Conservation (phyloP, 2,113 vertebrate genomes). For the Machaerirhynchus nigripectus region DNA sequence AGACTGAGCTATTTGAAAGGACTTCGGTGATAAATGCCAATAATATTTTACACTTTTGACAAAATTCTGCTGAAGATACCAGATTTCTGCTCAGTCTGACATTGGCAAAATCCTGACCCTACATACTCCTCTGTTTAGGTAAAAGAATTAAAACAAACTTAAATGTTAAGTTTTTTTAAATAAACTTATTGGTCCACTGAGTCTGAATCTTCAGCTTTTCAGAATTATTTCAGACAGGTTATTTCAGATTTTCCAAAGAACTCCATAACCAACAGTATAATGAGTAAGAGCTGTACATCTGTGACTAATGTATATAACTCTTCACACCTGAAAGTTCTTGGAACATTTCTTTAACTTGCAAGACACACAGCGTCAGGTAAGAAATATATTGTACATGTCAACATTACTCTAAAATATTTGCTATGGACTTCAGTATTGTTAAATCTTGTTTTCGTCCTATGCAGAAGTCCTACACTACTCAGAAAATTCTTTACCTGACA, state of each 20-base stretch:
- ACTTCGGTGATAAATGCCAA: not conserved
- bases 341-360: not conserved
- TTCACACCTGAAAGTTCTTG: not conserved
- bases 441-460: not conserved
- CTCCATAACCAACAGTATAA: not conserved
- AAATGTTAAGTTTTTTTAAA: not conserved
- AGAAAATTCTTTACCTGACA: not conserved
- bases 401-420: not conserved
- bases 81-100: not conserved
- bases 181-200: not conserved
- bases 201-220: not conserved
- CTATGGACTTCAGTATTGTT: not conserved
- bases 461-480: not conserved
- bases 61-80: not conserved
- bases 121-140: not conserved
- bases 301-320: not conserved
- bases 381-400: not conserved
- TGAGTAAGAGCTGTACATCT: not conserved
- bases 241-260: not conserved
- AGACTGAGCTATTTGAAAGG: not conserved
- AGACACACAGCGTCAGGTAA: not conserved
- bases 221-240: not conserved
- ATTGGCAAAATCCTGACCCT: not conserved
- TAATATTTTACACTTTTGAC: not conserved
- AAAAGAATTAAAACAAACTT: not conserved